phyloP scores from a whole-genome alignment of 1,140 invertebrate species.

The Psix sp. region DNA sequence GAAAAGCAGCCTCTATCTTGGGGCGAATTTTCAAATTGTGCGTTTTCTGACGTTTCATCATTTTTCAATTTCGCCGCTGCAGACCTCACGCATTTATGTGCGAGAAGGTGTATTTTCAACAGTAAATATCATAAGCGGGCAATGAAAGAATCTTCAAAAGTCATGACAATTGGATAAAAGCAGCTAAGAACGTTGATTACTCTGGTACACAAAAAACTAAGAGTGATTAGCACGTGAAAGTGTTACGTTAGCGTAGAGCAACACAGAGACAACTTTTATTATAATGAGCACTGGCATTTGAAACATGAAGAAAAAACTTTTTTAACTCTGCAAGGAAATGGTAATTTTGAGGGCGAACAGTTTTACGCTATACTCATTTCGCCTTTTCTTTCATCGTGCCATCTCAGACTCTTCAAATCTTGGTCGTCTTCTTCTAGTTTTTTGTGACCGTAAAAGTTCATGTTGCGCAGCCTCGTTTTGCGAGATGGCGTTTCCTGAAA shows the following conservation, averaged over 20 bases:
- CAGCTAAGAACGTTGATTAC: neutral
- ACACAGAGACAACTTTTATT: conserved; percentile 4
- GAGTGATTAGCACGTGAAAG: neutral
- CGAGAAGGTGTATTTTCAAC: too few relatives aligned
- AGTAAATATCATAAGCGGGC: too few relatives aligned
- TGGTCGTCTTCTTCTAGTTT: conserved; percentile 26
- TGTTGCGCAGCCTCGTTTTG: conserved; percentile 1
- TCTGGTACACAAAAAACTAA: neutral
- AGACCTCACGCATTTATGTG: too few relatives aligned
- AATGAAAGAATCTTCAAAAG: too few relatives aligned
- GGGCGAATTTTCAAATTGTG: conserved; percentile 31
- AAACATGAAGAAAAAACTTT: conserved; percentile 25
- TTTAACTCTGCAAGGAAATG: conserved; percentile 19
- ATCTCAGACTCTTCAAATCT: conserved; percentile 25
- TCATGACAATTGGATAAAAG: too few relatives aligned
- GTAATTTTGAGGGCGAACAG: conserved; percentile 16
- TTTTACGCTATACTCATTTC: conserved; percentile 30
- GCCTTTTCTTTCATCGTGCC: conserved; percentile 1
- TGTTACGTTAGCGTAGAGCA: conserved; percentile 1
- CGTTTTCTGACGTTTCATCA: neutral
- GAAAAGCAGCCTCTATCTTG: conserved; percentile 30
- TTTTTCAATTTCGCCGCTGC: neutral
- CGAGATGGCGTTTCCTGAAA: conserved; percentile 3
- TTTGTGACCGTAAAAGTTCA: conserved; percentile 37
- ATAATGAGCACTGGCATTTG: conserved; percentile 21